Evolutionary conservation across 1,140 invertebrate species (phyloP), one percentile per base, ranked within the genome.

Genomic region (Eupeodes corollae): DNA sequence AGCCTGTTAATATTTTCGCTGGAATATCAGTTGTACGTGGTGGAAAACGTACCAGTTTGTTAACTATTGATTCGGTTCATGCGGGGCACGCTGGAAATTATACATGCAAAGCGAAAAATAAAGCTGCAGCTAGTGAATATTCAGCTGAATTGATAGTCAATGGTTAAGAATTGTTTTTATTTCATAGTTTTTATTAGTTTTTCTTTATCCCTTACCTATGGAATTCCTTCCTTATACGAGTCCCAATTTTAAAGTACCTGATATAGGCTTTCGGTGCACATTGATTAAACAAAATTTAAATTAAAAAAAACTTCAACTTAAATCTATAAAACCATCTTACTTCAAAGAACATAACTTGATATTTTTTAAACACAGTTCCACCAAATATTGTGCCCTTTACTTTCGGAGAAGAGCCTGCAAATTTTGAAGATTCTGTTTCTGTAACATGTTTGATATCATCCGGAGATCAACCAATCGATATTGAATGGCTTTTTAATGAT

Each of bases 361-460:
- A 35, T 35, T 35, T 35, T 5, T n/a, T 35, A 3, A 6, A 21
- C 42, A 44, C 73, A 86, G 84, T 86, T 62, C 72, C 77, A 55
- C 84, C 84, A 48, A 78, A 84, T 73, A 85, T 88, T 70, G 75
- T 79, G 57, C 83, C 83, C 38, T 87, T 90, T 61, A 74, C 79
- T 62, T 80, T 84, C 64, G 84, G 82, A 56, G 83, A 86, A 46
- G 82, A 83, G 53, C 80, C 82, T 42, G 77, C 84, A n/a, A 85
- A 87, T 69, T 82, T 80, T 60, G 86, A 84, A 52, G 84, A 88
- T 61, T 76, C 82, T 39, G 80, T 84, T 42, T 83, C 85, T 35
- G 75, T 84, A 30, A 79, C 77, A 52, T 90, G 86, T 69, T 75
- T 82, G 12, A 80, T 90, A 38, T 76, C 81, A 43, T 84, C 83